Conservation (phyloP, 1,140 invertebrate species). For the Sminthurides bifidus region DNA sequence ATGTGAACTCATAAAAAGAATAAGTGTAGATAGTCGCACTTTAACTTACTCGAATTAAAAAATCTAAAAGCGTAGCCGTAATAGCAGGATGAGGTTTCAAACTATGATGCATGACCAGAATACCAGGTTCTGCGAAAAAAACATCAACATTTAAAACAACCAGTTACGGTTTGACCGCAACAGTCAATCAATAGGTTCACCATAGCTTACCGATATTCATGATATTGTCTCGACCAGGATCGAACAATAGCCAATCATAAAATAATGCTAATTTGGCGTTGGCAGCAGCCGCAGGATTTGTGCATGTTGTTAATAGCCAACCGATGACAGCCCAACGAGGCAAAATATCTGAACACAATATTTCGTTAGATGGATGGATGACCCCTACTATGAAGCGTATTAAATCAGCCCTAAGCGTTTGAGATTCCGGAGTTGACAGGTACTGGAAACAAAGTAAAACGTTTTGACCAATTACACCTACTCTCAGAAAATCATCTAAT, state of each 20-base stretch:
- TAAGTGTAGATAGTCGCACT: no score
- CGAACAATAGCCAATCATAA: constrained; percentile 96
- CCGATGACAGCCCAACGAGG: constrained; percentile 97
- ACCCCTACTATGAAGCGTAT: constrained; percentile 95
- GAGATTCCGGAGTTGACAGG: constrained; percentile 90
- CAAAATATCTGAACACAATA: constrained; percentile 94
- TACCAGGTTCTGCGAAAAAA: constrained; percentile 69
- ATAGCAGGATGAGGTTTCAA: constrained; percentile 90
- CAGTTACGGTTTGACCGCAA: neutral
- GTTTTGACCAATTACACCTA: neutral
- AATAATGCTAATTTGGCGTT: constrained; percentile 93
- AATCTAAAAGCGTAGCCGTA: constrained; percentile 86
- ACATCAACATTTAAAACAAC: neutral
- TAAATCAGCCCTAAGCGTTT: constrained; percentile 85
- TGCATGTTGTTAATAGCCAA: constrained; percentile 93
- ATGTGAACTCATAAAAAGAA: no score
- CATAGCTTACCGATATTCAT: constrained; percentile 74
- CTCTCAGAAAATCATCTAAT: neutral
- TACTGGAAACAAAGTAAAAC: constrained; percentile 51
- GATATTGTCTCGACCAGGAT: constrained; percentile 90
- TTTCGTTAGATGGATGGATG: constrained; percentile 94
- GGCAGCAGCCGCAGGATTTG: constrained; percentile 80
- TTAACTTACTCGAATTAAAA: constrained; percentile 72
- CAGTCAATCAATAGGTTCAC: no score
- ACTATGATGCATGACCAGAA: constrained; percentile 94